phyloP scores from a whole-genome alignment of 2,888 invertebrate species.

The Eretmocerus hayati region DNA sequence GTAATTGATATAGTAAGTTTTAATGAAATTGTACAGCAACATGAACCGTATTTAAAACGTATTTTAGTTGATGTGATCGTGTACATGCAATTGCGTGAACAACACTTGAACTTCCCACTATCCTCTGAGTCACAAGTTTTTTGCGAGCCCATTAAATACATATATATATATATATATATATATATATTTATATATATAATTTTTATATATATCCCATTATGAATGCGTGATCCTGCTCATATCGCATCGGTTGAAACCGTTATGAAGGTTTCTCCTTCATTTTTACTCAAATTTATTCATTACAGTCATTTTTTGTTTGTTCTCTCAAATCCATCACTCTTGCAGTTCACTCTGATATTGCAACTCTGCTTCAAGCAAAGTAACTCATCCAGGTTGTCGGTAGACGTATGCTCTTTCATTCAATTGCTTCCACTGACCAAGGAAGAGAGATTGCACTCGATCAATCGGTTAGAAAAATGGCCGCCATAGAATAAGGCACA shows the following conservation, averaged over 20 bases:
- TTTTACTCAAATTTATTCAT: not conserved
- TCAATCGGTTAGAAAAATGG: slow-evolving; percentile 40
- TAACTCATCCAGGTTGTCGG: too few relatives aligned
- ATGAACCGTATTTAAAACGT: slow-evolving; percentile 34
- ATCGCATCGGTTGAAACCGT: not conserved
- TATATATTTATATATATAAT: too few relatives aligned
- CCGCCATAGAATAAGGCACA: slow-evolving; percentile 47
- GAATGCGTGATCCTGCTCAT: not conserved
- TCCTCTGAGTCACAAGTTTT: too few relatives aligned
- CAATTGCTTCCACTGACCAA: not conserved
- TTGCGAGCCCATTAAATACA: too few relatives aligned
- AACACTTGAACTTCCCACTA: not conserved
- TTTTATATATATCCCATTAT: not conserved
- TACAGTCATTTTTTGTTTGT: not conserved
- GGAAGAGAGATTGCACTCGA: slow-evolving; percentile 19
- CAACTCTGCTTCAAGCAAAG: not conserved
- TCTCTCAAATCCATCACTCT: not conserved
- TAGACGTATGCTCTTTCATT: not conserved
- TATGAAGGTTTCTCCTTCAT: not conserved
- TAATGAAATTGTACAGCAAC: slow-evolving; percentile 40
- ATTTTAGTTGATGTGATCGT: slow-evolving; percentile 14
- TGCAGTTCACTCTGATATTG: not conserved
- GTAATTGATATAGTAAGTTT: slow-evolving; percentile 40
- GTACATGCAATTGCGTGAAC: slow-evolving; percentile 5
- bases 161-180: too few relatives aligned